phyloP scores from a whole-genome alignment of 2,797 vertebrate genomes.

The Melopsittacus undulatus region DNA sequence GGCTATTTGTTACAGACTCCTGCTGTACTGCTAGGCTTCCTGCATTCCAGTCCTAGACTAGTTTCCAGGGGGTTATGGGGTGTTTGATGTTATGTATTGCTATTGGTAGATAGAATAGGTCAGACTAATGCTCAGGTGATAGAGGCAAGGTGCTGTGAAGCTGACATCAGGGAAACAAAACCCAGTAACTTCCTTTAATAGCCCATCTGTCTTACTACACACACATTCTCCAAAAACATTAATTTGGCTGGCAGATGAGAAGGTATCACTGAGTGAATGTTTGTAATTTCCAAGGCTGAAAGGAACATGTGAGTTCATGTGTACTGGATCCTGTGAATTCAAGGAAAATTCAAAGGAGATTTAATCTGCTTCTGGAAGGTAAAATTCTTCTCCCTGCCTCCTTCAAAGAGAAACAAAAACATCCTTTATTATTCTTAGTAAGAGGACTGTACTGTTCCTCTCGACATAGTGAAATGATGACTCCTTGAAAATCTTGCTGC shows the following conservation, averaged over 20 bases:
- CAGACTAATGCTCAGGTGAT: neutral
- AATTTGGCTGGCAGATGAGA: neutral
- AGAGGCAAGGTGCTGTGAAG: neutral
- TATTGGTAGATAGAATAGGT: neutral
- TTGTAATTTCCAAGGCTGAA: neutral
- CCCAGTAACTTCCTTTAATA: neutral
- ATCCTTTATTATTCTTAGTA: neutral
- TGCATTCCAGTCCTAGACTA: neutral
- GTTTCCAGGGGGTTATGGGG: neutral
- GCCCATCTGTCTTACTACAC: neutral
- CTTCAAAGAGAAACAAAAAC: slow-evolving; percentile 20
- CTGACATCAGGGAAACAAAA: neutral
- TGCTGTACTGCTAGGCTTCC: neutral
- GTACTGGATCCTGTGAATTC: neutral
- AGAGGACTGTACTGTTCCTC: neutral
- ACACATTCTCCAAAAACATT: neutral
- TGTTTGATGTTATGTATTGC: neutral
- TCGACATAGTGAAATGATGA: neutral
- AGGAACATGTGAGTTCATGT: neutral
- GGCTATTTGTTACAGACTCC: neutral
- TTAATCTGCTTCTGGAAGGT: slow-evolving; percentile 16
- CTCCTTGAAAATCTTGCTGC: neutral
- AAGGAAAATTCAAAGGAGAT: neutral
- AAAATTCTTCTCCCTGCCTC: neutral
- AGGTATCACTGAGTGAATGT: neutral